phyloP scores from a whole-genome alignment of 2,888 invertebrate species.

The Clostera curtula region DNA sequence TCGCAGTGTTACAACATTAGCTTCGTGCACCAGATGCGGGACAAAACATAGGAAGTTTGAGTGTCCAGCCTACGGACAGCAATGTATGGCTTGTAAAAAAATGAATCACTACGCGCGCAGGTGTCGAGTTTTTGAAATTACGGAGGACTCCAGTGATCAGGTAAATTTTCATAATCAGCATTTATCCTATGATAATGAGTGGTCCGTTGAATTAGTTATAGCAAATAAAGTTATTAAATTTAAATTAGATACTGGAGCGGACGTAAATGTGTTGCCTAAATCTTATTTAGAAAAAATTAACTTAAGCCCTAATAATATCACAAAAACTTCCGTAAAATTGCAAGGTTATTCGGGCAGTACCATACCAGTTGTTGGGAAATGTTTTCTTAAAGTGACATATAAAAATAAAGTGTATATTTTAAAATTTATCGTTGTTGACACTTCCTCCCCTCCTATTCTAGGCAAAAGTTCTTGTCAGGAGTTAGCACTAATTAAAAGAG shows the following conservation, averaged over 20 bases:
- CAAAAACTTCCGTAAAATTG: constrained; percentile 6
- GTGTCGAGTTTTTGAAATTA: constrained; percentile 8
- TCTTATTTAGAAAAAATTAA: constrained; percentile 3
- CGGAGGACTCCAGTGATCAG: constrained; percentile 13
- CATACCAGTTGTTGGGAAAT: constrained; percentile 13
- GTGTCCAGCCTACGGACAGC: constrained; percentile 14
- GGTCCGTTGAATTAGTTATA: constrained; percentile 10
- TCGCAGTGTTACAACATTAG: no score
- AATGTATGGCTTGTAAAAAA: constrained; percentile 7
- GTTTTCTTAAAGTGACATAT: constrained; percentile 10
- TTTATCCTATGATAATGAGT: constrained; percentile 7
- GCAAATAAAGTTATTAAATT: constrained; percentile 9
- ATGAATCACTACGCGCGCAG: constrained; percentile 14
- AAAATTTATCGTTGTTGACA: constrained; percentile 12
- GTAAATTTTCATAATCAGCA: constrained; percentile 7
- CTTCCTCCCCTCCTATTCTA: constrained; percentile 10
- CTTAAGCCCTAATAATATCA: constrained; percentile 7
- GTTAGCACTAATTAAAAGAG: constrained; percentile 11
- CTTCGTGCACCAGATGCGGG: no score
- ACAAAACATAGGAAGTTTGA: no score
- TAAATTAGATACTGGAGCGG: constrained; percentile 19
- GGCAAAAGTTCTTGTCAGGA: constrained; percentile 12
- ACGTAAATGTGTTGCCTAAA: constrained; percentile 16
- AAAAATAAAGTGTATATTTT: constrained; percentile 10
- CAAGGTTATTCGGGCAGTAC: constrained; percentile 12